phyloP scores from a whole-genome alignment of 2,113 vertebrate species.

The Asarcornis scutulata region DNA sequence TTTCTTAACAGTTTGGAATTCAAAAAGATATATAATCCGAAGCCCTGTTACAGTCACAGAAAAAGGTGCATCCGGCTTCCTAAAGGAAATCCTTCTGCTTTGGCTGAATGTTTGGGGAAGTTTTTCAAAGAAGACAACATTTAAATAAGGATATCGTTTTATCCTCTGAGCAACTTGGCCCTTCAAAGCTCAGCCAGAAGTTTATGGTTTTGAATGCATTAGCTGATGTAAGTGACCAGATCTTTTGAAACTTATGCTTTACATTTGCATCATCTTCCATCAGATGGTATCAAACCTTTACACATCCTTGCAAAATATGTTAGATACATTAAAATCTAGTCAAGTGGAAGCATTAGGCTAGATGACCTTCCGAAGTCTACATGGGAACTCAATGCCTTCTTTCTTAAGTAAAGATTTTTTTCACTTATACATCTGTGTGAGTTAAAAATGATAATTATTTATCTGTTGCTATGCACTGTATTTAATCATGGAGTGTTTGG shows the following conservation, averaged over 20 bases:
- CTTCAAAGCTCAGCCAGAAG: background rate
- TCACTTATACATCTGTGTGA: background rate
- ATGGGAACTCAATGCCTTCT: background rate
- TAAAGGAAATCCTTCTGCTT: slow-evolving; percentile 67
- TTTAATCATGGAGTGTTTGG: slow-evolving; percentile 17
- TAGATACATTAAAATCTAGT: background rate
- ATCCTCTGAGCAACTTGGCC: background rate
- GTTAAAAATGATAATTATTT: background rate
- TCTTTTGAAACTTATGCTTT: background rate
- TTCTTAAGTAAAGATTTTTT: background rate
- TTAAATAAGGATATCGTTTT: slow-evolving; percentile 4
- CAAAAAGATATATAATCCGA: slow-evolving; percentile 1
- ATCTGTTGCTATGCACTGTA: background rate
- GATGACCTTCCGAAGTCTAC: background rate
- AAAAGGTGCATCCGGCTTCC: slow-evolving; percentile 67
- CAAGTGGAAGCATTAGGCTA: background rate
- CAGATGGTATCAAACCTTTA: background rate
- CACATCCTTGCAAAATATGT: background rate
- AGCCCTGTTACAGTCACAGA: background rate
- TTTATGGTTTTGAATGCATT: background rate
- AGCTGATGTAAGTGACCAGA: background rate
- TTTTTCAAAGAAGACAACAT: slow-evolving; percentile 41
- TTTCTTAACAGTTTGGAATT: background rate
- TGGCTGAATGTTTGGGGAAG: slow-evolving; percentile 2
- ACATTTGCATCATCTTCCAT: background rate